Evolutionary conservation across 2,113 vertebrate genomes (phyloP).

Genomic region (Entomyzon cyanotis): DNA sequence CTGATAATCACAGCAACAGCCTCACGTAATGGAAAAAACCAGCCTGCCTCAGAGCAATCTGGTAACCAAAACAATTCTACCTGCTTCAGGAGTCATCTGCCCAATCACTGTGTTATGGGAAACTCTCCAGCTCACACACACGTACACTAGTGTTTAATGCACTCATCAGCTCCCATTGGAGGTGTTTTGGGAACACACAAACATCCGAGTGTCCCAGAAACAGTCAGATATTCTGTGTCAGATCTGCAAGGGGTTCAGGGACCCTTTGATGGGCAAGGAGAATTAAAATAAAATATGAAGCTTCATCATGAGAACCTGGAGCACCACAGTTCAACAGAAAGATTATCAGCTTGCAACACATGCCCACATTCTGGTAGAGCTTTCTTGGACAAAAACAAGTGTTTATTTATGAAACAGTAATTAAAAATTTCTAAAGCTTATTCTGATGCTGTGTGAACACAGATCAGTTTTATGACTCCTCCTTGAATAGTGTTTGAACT

Average conservation of each 20-base stretch:
- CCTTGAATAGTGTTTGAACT: background rate
- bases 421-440: background rate
- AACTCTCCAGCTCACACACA: background rate
- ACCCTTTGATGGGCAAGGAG: background rate
- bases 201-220: background rate
- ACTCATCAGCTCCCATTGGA: rapidly evolving
- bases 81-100: background rate
- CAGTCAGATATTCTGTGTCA: background rate
- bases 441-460: background rate
- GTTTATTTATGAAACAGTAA: background rate
- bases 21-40: background rate
- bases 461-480: background rate
- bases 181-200: background rate
- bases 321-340: background rate
- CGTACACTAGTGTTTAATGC: rapidly evolving
- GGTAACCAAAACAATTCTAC: background rate
- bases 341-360: rapidly evolving
- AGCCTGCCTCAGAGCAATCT: background rate
- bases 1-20: background rate
- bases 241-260: background rate
- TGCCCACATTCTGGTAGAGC: background rate
- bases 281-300: background rate
- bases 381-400: background rate
- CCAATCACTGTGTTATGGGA: background rate
- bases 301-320: background rate